Evolutionary conservation across 92 coral and sea anemone species (phyloP), one percentile per base, ranked within the genome.

Genomic region (Epizoanthus rinbou): DNA sequence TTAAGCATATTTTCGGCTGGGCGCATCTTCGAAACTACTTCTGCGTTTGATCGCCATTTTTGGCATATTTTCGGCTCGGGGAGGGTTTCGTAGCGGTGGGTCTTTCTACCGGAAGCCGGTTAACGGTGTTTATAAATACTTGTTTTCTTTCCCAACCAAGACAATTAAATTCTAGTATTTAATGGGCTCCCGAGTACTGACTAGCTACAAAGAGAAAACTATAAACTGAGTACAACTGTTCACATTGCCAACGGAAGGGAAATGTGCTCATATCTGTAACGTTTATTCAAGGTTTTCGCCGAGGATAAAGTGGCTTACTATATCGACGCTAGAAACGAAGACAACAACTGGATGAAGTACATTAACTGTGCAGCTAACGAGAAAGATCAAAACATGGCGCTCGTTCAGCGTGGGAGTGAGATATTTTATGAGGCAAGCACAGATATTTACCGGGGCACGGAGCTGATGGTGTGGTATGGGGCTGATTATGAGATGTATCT

Each of bases 391-490:
- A 97, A 97, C 87, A 82, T 97, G 88, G 86, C 89, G n/a, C 88
- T 97, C 57, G 86, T 92, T 59, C 99, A 97, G 85, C 94, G 92
- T 21, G 98, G 97, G 35, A 82, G 91, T 68, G 92, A 97, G 68
- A 88, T 97, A 64, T 97, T 84, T 73, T 97, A 94, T 67, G 98
- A 97, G 75, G 93, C 93, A 13, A 81, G 64, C 54, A 80, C 88
- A 13, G 92, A 94, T 31, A 94, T 97, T 53, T 67, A 89, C 69
- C 91, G 86, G 33, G 99, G 99, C 9, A 88, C 93, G 47, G 97
- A 97, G 83, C 87, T 97, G 63, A 41, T 92, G 75, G 99, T 97
- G 68, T 97, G 99, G 99, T 97, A 97, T 76, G 99, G 99, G 2
- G 87, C 81, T 47, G 78, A 86, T 72, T 97, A 97, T 62, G 93